Conservation (phyloP, 2,888 invertebrate species). For the Hirtodrosophila trivittata region DNA sequence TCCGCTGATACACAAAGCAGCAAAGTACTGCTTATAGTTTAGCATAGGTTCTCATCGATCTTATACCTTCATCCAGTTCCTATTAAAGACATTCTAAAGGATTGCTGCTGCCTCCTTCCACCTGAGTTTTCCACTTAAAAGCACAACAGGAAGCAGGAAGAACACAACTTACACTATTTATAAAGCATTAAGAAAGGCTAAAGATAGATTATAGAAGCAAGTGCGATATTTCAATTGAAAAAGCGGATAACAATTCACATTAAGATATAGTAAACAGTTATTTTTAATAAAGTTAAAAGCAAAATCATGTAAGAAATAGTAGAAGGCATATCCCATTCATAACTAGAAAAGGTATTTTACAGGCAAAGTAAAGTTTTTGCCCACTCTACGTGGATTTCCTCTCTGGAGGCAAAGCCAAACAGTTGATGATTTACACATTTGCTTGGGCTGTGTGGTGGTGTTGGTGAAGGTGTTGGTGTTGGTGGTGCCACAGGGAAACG, state of each 20-base stretch:
- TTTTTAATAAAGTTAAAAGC: conserved; percentile 3
- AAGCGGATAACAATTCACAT: not conserved
- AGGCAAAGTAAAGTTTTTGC: not conserved
- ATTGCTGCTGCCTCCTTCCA: no score
- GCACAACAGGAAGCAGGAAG: no score
- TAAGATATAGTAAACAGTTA: not conserved
- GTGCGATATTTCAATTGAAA: no score
- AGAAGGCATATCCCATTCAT: not conserved
- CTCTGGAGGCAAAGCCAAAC: not conserved
- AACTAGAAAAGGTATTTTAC: not conserved
- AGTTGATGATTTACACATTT: conserved; percentile 13
- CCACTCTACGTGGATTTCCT: not conserved
- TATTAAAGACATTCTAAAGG: no score
- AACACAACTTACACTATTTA: no score
- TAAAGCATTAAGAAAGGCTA: no score
- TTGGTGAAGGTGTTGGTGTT: conserved; percentile 1
- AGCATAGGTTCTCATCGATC: no score
- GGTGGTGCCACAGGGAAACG: not conserved
- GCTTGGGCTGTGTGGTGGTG: not conserved
- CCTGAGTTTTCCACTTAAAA: no score
- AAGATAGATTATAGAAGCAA: no score
- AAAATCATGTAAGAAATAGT: not conserved
- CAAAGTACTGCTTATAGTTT: no score
- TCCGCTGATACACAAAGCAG: no score
- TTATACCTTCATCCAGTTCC: no score